Evolutionary conservation across 2,797 vertebrate species (phyloP).

Genomic region (Leuciscus waleckii): DNA sequence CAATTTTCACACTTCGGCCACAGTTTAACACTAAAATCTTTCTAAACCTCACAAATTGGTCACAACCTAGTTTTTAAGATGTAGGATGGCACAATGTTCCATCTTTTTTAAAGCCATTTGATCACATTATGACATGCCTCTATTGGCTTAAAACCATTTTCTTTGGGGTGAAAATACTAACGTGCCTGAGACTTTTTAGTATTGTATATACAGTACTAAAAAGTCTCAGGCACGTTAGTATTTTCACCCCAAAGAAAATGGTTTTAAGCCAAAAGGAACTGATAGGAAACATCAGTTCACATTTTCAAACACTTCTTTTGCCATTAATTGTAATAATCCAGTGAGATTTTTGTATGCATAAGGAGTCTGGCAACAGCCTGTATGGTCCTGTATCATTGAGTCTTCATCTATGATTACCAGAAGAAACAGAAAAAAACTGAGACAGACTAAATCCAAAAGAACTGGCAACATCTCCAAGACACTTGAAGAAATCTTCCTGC

Average conservation of each 20-base stretch:
- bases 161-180: too few relatives aligned
- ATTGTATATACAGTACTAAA: too few relatives aligned
- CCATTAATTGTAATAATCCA: too few relatives aligned
- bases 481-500: background rate
- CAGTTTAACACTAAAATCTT: background rate
- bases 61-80: background rate
- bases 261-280: too few relatives aligned
- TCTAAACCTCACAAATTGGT: background rate
- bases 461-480: background rate
- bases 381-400: background rate
- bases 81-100: background rate
- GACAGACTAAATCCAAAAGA: background rate
- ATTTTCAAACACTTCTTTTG: too few relatives aligned
- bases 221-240: too few relatives aligned
- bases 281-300: too few relatives aligned
- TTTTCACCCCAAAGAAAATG: too few relatives aligned
- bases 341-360: too few relatives aligned
- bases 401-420: background rate
- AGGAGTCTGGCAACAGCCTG: too few relatives aligned
- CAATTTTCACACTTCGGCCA: constrained; percentile 12
- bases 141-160: too few relatives aligned
- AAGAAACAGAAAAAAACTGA: background rate
- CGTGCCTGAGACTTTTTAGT: too few relatives aligned
- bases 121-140: background rate
- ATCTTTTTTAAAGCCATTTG: background rate